Conservation (phyloP, 2,888 invertebrate species). For the Drosophila helvetica region DNA sequence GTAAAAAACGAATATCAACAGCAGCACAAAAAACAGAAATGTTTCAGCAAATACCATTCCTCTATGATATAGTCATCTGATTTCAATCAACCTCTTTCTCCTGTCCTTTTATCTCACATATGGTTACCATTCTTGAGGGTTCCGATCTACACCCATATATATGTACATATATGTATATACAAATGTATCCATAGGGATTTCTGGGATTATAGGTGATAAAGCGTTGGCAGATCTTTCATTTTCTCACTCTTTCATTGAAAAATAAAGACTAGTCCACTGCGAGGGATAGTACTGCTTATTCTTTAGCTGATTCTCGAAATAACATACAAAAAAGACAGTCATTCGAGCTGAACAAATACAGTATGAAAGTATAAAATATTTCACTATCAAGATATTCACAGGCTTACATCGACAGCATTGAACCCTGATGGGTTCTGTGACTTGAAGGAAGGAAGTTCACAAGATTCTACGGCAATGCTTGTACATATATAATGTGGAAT, state of each 20-base stretch:
- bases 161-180: no score
- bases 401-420: no score
- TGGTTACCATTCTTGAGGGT: not conserved
- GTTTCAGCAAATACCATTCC: conserved; percentile 10
- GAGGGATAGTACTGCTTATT: not conserved
- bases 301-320: not conserved
- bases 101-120: no score
- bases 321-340: not conserved
- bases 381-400: not conserved
- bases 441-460: no score
- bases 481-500: no score
- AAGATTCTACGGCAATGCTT: no score
- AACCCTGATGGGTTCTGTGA: no score
- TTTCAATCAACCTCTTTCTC: not conserved
- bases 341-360: not conserved
- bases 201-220: not conserved
- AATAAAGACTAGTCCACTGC: not conserved
- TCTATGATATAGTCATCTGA: not conserved
- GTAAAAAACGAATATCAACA: conserved; percentile 46
- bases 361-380: not conserved
- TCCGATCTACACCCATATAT: not conserved
- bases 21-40: conserved; percentile 36
- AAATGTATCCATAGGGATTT: not conserved
- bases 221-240: not conserved
- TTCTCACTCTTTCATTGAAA: not conserved